phyloP scores from a whole-genome alignment of 2,113 vertebrate genomes.

The Lota lota region DNA sequence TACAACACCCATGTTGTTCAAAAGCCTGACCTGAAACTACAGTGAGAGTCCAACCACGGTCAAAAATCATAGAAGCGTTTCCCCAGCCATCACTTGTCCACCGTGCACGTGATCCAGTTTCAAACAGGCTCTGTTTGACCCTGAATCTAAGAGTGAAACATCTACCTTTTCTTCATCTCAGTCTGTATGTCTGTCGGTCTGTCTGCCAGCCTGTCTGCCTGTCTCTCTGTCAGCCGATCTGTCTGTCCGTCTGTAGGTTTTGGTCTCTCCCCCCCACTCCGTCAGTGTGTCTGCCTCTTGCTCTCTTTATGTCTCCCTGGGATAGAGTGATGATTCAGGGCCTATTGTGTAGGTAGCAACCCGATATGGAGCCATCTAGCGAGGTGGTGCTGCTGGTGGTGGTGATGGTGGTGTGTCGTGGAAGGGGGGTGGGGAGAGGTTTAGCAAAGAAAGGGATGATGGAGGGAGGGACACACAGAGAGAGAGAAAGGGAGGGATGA shows the following conservation, averaged over 20 bases:
- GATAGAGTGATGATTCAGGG: constrained; percentile 64
- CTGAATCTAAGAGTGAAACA: no score
- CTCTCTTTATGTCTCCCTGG: constrained; percentile 36
- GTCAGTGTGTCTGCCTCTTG: constrained; percentile 34
- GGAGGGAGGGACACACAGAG: neutral
- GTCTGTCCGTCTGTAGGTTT: constrained; percentile 6
- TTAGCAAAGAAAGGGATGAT: neutral
- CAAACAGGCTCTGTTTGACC: no score
- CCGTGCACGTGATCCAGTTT: no score
- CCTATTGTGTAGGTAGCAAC: constrained; percentile 66
- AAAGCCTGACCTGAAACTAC: no score
- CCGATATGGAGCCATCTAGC: constrained; percentile 54
- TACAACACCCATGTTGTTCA: no score
- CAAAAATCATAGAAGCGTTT: no score
- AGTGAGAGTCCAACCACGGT: no score
- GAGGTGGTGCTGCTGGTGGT: neutral
- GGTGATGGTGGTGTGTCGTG: neutral
- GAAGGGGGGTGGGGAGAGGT: neutral
- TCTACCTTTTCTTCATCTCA: no score
- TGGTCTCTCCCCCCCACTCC: constrained; percentile 26
- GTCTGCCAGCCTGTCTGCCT: neutral
- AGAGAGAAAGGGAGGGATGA: constrained; percentile 2
- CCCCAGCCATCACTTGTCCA: no score
- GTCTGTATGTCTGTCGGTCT: no score
- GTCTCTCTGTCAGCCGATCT: constrained; percentile 5